These are phyloP conservation scores for Sebastes itinus DNA, from an alignment of 2,797 vertebrate genomes.

Conservation along the genomic window DNA sequence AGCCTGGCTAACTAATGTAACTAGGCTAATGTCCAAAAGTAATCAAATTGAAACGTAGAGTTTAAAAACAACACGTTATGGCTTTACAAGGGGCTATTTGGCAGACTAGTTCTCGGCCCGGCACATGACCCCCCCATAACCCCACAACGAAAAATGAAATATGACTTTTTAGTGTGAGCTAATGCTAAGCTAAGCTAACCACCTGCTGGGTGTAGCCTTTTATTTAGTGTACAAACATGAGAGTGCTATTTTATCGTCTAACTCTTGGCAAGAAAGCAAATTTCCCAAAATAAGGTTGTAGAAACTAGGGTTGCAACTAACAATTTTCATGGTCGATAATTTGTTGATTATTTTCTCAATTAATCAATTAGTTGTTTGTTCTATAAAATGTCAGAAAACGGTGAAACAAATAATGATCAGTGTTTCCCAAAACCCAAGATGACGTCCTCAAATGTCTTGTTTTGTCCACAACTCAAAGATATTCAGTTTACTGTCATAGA, in stretches of 20 bases:
- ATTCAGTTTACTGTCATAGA: no score
- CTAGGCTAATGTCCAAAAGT: neutral
- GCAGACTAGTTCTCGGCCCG: no score
- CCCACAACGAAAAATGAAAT: neutral
- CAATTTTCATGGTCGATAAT: no score
- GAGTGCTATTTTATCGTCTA: neutral
- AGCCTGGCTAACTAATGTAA: neutral
- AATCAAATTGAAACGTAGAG: fast-evolving
- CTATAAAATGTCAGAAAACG: no score
- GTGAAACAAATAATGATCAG: no score
- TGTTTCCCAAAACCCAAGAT: no score
- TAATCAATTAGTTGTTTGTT: no score
- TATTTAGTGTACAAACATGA: neutral
- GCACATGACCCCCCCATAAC: neutral
- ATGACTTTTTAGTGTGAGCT: neutral
- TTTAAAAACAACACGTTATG: no score
- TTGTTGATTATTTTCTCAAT: no score
- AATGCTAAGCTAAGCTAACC: neutral
- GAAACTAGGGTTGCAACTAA: neutral
- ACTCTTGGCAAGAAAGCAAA: neutral
- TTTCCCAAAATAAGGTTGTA: neutral
- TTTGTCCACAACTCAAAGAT: no score
- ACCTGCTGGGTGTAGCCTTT: neutral
- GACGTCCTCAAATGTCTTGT: no score
- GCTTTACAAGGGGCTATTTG: no score